phyloP scores from a whole-genome alignment of 2,113 vertebrate genomes.

The Pachypanchax playfairii region DNA sequence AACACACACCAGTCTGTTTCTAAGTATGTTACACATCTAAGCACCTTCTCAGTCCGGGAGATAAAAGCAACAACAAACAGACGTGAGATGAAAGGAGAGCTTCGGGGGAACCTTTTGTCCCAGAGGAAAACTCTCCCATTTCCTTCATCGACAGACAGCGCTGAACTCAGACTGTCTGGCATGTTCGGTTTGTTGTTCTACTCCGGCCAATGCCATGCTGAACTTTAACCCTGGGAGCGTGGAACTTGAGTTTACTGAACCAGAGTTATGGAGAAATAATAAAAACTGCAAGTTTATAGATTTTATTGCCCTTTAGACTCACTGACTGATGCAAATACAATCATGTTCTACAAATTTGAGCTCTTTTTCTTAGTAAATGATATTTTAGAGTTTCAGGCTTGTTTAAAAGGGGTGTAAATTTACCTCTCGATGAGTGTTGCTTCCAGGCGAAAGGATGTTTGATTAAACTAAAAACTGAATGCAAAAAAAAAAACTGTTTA shows the following conservation, averaged over 20 bases:
- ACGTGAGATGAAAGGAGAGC: slow-evolving; percentile 36
- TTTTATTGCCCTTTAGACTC: too few relatives aligned
- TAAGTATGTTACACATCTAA: slow-evolving; percentile 44
- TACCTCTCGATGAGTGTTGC: too few relatives aligned
- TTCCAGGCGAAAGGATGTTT: too few relatives aligned
- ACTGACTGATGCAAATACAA: not conserved
- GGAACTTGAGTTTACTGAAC: not conserved
- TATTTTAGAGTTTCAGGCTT: not conserved
- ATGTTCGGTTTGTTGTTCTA: slow-evolving; percentile 29
- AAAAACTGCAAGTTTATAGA: not conserved
- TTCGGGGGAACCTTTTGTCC: slow-evolving; percentile 19
- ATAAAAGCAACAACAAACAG: slow-evolving; percentile 33
- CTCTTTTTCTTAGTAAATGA: too few relatives aligned
- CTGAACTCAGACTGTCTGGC: slow-evolving; percentile 39
- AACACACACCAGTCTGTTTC: slow-evolving; percentile 9
- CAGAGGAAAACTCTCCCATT: slow-evolving; percentile 27
- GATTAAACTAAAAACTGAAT: too few relatives aligned
- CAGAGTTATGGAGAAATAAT: not conserved
- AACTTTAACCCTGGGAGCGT: slow-evolving; percentile 17
- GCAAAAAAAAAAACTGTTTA: too few relatives aligned
- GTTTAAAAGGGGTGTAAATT: too few relatives aligned
- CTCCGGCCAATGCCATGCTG: not conserved
- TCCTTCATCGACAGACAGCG: slow-evolving; percentile 38
- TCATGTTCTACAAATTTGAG: too few relatives aligned
- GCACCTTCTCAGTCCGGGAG: slow-evolving; percentile 13